These are phyloP conservation scores for Pteronotus mesoamericanus DNA, from an alignment of 2,797 vertebrate species.

Conservation along the genomic window DNA sequence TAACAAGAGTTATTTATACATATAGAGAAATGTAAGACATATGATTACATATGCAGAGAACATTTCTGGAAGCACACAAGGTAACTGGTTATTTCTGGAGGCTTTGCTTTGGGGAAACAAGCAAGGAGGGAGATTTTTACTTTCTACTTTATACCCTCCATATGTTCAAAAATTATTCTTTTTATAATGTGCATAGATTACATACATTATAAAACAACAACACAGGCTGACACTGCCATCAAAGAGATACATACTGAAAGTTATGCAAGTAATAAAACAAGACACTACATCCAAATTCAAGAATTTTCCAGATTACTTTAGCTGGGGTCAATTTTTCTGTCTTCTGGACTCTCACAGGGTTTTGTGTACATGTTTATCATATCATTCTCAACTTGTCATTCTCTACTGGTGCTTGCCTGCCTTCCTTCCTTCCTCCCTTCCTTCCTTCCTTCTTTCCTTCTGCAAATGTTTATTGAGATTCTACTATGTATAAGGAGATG, in stretches of 20 bases:
- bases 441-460: not conserved
- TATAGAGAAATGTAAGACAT: not conserved
- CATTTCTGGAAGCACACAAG: not conserved
- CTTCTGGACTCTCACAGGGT: not conserved
- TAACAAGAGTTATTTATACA: not conserved
- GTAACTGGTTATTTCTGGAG: not conserved
- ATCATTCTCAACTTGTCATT: not conserved
- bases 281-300: not conserved
- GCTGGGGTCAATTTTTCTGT: not conserved
- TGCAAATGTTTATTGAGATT: not conserved
- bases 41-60: not conserved
- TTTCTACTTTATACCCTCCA: not conserved
- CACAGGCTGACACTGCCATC: not conserved
- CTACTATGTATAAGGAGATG: not conserved
- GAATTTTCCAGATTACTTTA: not conserved
- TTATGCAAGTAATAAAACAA: not conserved
- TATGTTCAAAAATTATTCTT: conserved; percentile 1
- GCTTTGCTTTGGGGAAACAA: not conserved
- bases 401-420: not conserved
- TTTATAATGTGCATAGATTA: not conserved
- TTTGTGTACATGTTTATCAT: not conserved
- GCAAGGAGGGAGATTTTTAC: not conserved
- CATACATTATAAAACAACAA: not conserved
- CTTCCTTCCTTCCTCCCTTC: no score
- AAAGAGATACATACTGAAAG: not conserved